Base-by-base conservation (phyloP, 2,797 vertebrate genomes). In the Platalea minor region DNA sequence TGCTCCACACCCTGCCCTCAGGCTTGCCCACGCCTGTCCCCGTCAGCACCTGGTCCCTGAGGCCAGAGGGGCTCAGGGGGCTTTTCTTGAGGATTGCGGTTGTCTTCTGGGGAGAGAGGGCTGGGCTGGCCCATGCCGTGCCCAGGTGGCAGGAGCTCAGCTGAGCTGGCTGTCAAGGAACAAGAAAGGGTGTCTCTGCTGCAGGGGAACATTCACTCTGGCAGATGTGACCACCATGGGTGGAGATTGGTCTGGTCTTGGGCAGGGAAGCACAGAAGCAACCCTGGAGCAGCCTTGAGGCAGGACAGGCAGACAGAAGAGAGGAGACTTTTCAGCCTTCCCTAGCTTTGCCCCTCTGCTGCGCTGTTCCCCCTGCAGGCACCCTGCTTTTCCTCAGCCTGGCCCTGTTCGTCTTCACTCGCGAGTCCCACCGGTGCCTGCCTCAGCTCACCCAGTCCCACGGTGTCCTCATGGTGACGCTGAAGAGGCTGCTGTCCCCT, bases 331-430 rank as follows among this genome's bases (percentile, higher is more conserved):
- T 41, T 46, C 37, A 86, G 54, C 33, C 35, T 84, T 77, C 51
- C 68, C 33, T 72, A 65, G 13, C 43, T 78, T 81, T 91, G 28
- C 11, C 12, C 12, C 37, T 88, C 45, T 56, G 53, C 43, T 45
- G 33, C 13, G 3, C 63, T 94, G 60, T 95, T 89, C 17, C 51
- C 67, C 82, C 53, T 81, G 17, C 77, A 99, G 99, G 99, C 21
- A 96, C 98, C 37, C 92, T 98, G 77, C 96, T 92, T 63, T 98
- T 99, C 69, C 98, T 99, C 85, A 99, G 97, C 67, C 72, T 98
- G 56, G 95, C 97, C 2, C 97, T 99, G 85, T 91, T 97, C 2
- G 24, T 98, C 96, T 99, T 99, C 96, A 98, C 95, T 89, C 97
- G 92, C 6, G 98, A 99, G 79, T 98, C 98, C 18, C 61, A 97